Conservation (phyloP, 2,797 vertebrate species). For the Sphenodon punctatus region DNA sequence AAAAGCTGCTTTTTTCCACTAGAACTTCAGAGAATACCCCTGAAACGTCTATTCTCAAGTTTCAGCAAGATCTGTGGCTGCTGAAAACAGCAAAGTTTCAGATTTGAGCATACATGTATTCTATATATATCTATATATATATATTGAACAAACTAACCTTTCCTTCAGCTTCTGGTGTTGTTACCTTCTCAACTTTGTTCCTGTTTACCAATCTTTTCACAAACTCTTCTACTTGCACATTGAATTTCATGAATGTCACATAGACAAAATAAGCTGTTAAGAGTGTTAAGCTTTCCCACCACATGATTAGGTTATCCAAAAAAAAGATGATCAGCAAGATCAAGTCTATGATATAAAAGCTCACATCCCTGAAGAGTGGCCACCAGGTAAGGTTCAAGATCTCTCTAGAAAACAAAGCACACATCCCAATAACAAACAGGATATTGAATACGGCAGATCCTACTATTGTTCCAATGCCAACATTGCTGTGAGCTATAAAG, state of each 20-base stretch:
- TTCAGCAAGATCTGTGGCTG: background rate
- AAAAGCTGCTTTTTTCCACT: background rate
- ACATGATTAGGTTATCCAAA: slow-evolving; percentile 93
- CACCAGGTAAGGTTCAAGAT: slow-evolving; percentile 98
- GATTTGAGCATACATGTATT: background rate
- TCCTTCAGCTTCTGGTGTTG: slow-evolving; percentile 81
- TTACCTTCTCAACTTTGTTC: slow-evolving; percentile 95
- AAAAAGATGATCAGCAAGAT: slow-evolving; percentile 97
- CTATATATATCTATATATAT: background rate
- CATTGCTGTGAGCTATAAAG: slow-evolving; percentile 98
- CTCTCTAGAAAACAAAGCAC: slow-evolving; percentile 97
- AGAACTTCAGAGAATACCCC: too few relatives aligned
- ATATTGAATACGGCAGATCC: slow-evolving; percentile 99
- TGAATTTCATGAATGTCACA: slow-evolving; percentile 98
- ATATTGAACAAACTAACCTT: slow-evolving; percentile 86
- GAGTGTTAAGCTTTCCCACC: slow-evolving; percentile 91
- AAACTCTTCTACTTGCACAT: slow-evolving; percentile 85
- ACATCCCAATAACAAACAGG: slow-evolving; percentile 99
- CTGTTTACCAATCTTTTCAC: slow-evolving; percentile 88
- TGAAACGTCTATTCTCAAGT: too few relatives aligned
- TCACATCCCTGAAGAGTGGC: slow-evolving; percentile 97
- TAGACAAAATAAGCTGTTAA: slow-evolving; percentile 87
- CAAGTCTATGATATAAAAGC: slow-evolving; percentile 97
- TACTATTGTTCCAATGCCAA: slow-evolving; percentile 98
- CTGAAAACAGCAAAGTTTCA: background rate